phyloP scores from a whole-genome alignment of 37 sponge, comb jelly and placozoan genomes.

The Dysidea cf. avara region DNA sequence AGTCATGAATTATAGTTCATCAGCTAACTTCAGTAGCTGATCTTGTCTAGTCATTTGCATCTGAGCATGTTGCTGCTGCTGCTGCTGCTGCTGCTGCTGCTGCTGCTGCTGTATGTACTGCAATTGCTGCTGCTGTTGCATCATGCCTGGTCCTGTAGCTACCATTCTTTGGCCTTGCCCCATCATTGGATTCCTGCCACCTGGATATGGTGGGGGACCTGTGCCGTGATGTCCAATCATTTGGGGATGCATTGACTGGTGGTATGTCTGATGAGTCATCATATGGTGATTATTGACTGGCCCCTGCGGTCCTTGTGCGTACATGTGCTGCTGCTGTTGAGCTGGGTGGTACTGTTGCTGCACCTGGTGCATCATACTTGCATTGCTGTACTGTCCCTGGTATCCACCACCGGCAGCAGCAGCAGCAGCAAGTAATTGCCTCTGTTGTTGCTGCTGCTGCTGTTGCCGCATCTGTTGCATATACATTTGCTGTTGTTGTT shows the following conservation, averaged over 20 bases:
- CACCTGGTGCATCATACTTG: neutral
- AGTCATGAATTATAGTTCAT: neutral
- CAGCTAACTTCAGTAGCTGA: neutral
- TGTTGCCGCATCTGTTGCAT: neutral
- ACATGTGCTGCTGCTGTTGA: neutral
- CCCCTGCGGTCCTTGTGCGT: neutral
- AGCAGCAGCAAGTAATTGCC: too few species aligned
- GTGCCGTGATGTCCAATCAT: too few species aligned
- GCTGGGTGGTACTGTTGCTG: neutral
- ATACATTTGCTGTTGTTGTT: neutral
- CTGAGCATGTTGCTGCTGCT: neutral
- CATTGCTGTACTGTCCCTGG: neutral
- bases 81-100: neutral
- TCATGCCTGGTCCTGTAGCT: too few species aligned
- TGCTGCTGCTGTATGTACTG: neutral
- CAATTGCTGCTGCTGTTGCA: neutral
- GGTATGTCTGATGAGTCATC: neutral
- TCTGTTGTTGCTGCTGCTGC: too few species aligned
- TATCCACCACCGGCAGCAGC: too few species aligned
- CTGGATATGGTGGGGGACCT: too few species aligned
- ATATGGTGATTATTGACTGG: neutral
- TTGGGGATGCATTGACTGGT: too few species aligned
- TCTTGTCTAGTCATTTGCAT: neutral
- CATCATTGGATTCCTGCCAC: too few species aligned
- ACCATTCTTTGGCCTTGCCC: too few species aligned